phyloP scores from a whole-genome alignment of 1,140 invertebrate genomes.

The Pogonognathellus flavescens region DNA sequence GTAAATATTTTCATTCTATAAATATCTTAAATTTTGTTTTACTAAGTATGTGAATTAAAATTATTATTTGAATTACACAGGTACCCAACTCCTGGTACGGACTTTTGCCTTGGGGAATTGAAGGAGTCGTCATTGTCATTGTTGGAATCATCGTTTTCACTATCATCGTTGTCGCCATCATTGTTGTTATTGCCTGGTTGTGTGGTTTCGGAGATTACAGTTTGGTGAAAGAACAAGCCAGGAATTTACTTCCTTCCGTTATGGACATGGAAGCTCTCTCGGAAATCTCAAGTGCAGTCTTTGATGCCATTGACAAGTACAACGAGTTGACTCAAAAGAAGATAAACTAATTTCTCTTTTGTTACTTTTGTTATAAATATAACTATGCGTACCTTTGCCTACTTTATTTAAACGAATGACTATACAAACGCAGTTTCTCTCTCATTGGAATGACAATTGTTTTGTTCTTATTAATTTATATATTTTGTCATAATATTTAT shows the following conservation, averaged over 20 bases:
- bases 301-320: constrained; percentile 65
- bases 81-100: constrained; percentile 67
- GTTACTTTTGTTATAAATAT: neutral
- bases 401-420: no score
- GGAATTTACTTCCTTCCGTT: constrained; percentile 50
- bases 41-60: no score
- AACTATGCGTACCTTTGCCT: neutral
- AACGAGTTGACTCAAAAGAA: constrained; percentile 58
- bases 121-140: constrained; percentile 66
- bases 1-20: no score
- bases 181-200: constrained; percentile 65
- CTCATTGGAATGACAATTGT: neutral
- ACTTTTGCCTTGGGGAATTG: constrained; percentile 66
- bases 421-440: neutral
- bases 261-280: constrained; percentile 54
- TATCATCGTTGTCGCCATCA: constrained; percentile 65
- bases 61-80: constrained; percentile 42
- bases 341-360: neutral
- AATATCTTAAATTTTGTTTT: no score
- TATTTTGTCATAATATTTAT: neutral
- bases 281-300: constrained; percentile 55
- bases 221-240: constrained; percentile 63
- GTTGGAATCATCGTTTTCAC: constrained; percentile 65
- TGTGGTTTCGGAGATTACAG: constrained; percentile 64
- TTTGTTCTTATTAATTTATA: neutral